phyloP scores from a whole-genome alignment of 1,140 invertebrate genomes.

The Leptinotarsa defecta region DNA sequence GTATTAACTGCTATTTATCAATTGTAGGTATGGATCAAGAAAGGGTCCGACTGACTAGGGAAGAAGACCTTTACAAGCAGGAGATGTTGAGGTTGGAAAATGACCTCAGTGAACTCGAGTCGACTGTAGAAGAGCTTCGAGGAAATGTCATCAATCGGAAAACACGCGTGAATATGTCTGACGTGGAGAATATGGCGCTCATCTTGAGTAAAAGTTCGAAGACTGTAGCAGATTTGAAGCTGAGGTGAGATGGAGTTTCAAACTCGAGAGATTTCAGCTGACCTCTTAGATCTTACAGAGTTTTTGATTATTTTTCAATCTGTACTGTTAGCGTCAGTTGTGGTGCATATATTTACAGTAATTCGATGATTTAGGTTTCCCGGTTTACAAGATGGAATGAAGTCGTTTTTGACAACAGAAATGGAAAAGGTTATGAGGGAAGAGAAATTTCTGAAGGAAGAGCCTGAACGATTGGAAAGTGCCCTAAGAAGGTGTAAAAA shows the following conservation, averaged over 20 bases:
- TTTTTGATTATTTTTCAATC: no score
- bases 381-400: slow-evolving; percentile 85
- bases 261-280: no score
- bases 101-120: slow-evolving; percentile 91
- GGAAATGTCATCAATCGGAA: slow-evolving; percentile 94
- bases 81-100: slow-evolving; percentile 90
- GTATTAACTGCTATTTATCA: not conserved
- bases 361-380: slow-evolving; percentile 69
- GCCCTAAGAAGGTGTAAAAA: slow-evolving; percentile 93
- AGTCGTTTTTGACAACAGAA: slow-evolving; percentile 83
- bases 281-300: no score
- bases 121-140: slow-evolving; percentile 90
- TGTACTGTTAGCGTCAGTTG: no score
- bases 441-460: slow-evolving; percentile 95
- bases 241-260: slow-evolving; percentile 55
- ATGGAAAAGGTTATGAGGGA: slow-evolving; percentile 93
- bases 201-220: slow-evolving; percentile 74
- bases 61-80: slow-evolving; percentile 87
- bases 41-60: slow-evolving; percentile 69
- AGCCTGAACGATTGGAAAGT: slow-evolving; percentile 89
- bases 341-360: not conserved
- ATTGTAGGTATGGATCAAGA: slow-evolving; percentile 63
- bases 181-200: slow-evolving; percentile 95
- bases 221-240: slow-evolving; percentile 93
- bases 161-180: slow-evolving; percentile 93